Base-by-base conservation (phyloP, 2,888 invertebrate genomes). In the Lagria hirta region DNA sequence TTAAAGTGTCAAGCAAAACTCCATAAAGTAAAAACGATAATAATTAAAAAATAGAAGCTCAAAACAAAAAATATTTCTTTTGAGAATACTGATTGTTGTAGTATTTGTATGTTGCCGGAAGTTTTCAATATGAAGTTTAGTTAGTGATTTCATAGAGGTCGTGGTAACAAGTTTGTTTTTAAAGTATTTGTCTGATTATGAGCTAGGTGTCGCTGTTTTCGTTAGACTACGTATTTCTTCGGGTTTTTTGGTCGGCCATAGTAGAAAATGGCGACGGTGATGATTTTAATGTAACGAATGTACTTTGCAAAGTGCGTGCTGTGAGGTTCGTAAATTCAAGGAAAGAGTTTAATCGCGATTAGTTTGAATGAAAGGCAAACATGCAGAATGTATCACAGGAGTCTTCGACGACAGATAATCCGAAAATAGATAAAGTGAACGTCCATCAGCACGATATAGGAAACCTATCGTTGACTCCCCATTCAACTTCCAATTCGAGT, bases 371-470 rank as follows among this genome's bases (percentile, higher is more conserved):
- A 80, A 80, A 81, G 82, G 80, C 79, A 82, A 87, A 86, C 82
- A 89, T 89, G 89, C 88, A 89, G 88, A 88, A 88, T 88, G 88
- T 86, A 79, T 83, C 83, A 82, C 84, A 84, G 80, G 78, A 75
- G 72, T 74, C 77, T 69, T 71, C 77, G 70, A n/a, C n/a, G n/a
- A 81, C 84, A 80, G 86, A 86, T 82, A 84, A 82, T 79, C 81
- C 84, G 79, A 86, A 85, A 82, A 80, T 82, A 79, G 83, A 82
- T 79, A 82, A 82, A 82, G 81, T 83, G 80, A 83, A 80, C 79
- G 81, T 79, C 76, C 79, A 43, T 8, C 79, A 38, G 8, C 79
- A 80, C 77, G 81, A 80, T 79, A 77, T 81, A 66, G 69, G 66
- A 77, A 80, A 80, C 78, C 79, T 80, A 75, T 78, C 81, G 77